phyloP scores from a whole-genome alignment of 2,113 vertebrate genomes.

The Ailuropoda melanoleuca region DNA sequence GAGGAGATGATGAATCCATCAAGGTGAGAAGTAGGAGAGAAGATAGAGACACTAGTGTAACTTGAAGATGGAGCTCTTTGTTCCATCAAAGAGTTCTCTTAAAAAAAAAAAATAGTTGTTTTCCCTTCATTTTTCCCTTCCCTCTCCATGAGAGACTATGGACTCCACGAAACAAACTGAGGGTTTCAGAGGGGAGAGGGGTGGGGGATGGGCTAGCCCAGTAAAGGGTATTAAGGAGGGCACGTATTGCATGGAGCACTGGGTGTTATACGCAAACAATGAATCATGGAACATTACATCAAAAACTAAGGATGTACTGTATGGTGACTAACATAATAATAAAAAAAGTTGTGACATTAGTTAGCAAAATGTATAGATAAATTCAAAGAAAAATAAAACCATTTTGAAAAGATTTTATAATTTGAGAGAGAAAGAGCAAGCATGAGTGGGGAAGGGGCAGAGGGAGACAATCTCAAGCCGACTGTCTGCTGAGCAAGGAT shows the following conservation, averaged over 20 bases:
- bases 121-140: too few relatives aligned
- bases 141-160: too few relatives aligned
- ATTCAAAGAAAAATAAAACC: background rate
- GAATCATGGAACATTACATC: too few relatives aligned
- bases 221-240: too few relatives aligned
- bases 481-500: background rate
- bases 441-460: background rate
- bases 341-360: background rate
- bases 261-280: too few relatives aligned
- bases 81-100: background rate
- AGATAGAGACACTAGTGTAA: fast-evolving
- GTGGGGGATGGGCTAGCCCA: too few relatives aligned
- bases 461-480: background rate
- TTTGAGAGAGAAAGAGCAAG: background rate
- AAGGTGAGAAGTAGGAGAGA: background rate
- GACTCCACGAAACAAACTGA: too few relatives aligned
- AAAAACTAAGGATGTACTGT: too few relatives aligned
- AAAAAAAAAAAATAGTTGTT: background rate
- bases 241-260: too few relatives aligned
- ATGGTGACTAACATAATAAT: too few relatives aligned
- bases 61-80: background rate
- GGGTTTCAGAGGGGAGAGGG: too few relatives aligned
- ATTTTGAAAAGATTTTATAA: background rate
- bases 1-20: fast-evolving
- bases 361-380: background rate